These are phyloP conservation scores for Scaptomyza hsui DNA, from an alignment of 1,140 invertebrate species.

Conservation along the genomic window DNA sequence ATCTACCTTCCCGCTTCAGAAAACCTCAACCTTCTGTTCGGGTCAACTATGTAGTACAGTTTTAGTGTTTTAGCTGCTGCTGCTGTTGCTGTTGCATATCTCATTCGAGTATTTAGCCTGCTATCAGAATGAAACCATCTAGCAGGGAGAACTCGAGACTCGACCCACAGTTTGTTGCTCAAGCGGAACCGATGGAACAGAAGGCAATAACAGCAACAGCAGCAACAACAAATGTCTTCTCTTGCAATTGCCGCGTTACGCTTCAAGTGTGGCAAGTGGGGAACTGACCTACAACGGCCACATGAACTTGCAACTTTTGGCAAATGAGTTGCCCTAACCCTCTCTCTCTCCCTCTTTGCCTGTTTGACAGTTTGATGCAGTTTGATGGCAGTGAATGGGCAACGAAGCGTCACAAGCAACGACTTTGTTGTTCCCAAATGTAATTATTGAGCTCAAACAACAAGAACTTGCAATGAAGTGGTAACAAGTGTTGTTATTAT, in stretches of 20 bases:
- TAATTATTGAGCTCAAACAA: conserved; percentile 48
- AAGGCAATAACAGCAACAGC: conserved; percentile 21
- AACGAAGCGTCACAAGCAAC: conserved; percentile 47
- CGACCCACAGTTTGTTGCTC: conserved; percentile 35
- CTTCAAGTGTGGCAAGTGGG: conserved; percentile 43
- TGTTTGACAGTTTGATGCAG: conserved; percentile 43
- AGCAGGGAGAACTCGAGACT: background rate
- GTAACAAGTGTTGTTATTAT: conserved; percentile 37
- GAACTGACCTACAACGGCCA: conserved; percentile 51
- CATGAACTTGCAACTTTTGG: conserved; percentile 61
- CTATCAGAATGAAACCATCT: conserved; percentile 15
- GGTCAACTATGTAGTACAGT: conserved; percentile 16
- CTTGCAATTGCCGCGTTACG: conserved; percentile 54
- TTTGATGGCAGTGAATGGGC: conserved; percentile 34
- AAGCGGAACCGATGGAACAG: conserved; percentile 40
- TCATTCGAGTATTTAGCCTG: background rate
- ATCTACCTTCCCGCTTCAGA: background rate
- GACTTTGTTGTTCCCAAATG: conserved; percentile 33
- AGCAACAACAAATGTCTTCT: conserved; percentile 27
- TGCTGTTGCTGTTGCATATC: background rate
- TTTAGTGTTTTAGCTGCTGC: conserved; percentile 7
- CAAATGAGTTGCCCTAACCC: conserved; percentile 25
- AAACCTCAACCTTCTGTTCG: background rate
- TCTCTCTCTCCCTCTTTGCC: background rate
- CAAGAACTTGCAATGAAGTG: conserved; percentile 33